Conservation (phyloP, 2,888 invertebrate species). For the Parnassius smintheus region DNA sequence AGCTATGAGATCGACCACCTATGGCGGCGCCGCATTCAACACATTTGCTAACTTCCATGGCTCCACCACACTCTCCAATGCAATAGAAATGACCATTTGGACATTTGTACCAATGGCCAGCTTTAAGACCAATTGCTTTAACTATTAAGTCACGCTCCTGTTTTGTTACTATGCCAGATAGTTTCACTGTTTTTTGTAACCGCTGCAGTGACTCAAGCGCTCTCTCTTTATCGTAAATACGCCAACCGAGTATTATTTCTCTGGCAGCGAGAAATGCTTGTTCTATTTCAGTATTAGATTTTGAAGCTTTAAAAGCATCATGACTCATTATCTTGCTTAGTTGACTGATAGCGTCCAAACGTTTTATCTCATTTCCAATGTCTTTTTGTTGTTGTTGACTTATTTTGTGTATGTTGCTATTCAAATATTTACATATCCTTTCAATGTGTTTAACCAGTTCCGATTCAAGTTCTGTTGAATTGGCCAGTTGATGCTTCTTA, state of each 20-base stretch:
- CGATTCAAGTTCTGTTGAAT: conserved; percentile 31
- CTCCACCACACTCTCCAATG: conserved; percentile 86
- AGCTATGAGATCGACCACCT: conserved; percentile 77
- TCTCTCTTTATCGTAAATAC: conserved; percentile 43
- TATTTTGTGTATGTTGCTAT: conserved; percentile 48
- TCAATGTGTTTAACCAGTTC: conserved; percentile 40
- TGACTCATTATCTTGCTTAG: conserved; percentile 45
- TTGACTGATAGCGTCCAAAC: conserved; percentile 53
- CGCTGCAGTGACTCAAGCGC: conserved; percentile 40
- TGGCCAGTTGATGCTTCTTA: conserved; percentile 36
- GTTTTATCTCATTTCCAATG: conserved; percentile 54
- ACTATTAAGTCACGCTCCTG: conserved; percentile 78
- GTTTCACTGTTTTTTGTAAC: conserved; percentile 47
- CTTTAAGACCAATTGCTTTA: conserved; percentile 74
- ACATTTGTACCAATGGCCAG: conserved; percentile 87
- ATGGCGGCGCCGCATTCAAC: conserved; percentile 80
- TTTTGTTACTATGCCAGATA: conserved; percentile 41
- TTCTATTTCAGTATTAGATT: conserved; percentile 32
- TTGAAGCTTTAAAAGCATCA: conserved; percentile 28
- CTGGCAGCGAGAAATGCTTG: conserved; percentile 36
- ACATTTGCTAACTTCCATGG: conserved; percentile 76
- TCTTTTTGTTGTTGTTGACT: conserved; percentile 65
- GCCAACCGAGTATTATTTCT: conserved; percentile 40
- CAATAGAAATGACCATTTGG: conserved; percentile 85
- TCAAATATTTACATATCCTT: conserved; percentile 43